Percentiles rank a stretch among this genome's conserved stretches.
These are phyloP conservation scores for Agrilus mali DNA, from an alignment of 2,888 invertebrate species.

Conservation along the genomic window DNA sequence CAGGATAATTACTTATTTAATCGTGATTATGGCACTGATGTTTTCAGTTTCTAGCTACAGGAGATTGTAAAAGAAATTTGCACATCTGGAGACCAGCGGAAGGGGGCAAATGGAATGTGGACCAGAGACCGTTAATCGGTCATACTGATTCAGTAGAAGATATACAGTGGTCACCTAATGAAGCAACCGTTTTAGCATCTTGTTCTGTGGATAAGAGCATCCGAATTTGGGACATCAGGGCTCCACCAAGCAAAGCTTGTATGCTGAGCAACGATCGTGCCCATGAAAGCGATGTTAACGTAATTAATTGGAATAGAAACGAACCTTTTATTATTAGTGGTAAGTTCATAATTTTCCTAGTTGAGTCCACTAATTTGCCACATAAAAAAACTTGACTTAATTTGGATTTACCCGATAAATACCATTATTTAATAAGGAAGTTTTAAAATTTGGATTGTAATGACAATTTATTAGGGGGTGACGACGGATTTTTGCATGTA, in stretches of 20 bases:
- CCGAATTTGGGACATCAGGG: conserved; percentile 91
- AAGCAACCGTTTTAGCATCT: conserved; percentile 75
- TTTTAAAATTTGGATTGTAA: background rate
- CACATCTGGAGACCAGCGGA: conserved; percentile 84
- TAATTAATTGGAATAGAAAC: conserved; percentile 89
- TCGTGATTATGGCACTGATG: background rate
- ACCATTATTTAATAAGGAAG: too few relatives aligned
- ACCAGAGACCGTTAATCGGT: conserved; percentile 75
- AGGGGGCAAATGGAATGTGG: conserved; percentile 75
- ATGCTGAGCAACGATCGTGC: conserved; percentile 79
- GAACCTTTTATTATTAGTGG: conserved; percentile 83
- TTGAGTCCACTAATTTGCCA: too few relatives aligned
- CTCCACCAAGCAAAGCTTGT: conserved; percentile 74
- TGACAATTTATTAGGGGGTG: conserved; percentile 57
- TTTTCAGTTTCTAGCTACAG: conserved; percentile 73
- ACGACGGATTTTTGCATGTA: conserved; percentile 86
- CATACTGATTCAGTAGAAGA: conserved; percentile 94
- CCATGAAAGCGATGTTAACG: conserved; percentile 90
- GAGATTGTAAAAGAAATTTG: conserved; percentile 87
- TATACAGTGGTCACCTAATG: conserved; percentile 97
- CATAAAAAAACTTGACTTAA: too few relatives aligned
- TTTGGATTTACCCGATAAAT: too few relatives aligned
- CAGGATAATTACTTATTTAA: background rate
- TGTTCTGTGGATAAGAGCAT: conserved; percentile 85
- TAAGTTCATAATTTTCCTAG: conserved; percentile 26